phyloP scores from a whole-genome alignment of 2,888 invertebrate species.

The Plebejus melissa region DNA sequence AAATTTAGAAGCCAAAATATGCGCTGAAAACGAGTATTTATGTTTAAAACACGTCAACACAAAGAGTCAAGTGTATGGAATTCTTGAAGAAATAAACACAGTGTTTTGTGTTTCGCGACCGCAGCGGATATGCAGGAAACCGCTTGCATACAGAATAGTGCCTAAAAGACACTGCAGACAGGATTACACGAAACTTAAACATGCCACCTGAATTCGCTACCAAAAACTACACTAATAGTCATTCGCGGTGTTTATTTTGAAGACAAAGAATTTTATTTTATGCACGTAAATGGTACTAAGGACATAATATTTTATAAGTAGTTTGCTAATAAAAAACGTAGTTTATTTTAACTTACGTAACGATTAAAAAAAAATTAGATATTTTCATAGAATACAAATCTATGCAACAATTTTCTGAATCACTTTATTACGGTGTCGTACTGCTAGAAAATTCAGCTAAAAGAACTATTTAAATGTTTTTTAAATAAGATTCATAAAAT shows the following conservation, averaged over 20 bases:
- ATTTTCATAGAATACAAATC: neutral
- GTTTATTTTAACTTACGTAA: no score
- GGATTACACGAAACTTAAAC: conserved; percentile 74
- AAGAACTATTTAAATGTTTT: conserved; percentile 37
- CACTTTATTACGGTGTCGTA: neutral
- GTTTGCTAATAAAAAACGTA: no score
- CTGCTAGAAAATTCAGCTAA: neutral
- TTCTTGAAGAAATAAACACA: conserved; percentile 75
- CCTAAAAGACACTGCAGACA: conserved; percentile 77
- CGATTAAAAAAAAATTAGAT: no score
- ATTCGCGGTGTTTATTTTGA: neutral
- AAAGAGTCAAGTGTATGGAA: conserved; percentile 71
- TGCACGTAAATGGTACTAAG: no score
- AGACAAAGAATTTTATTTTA: neutral
- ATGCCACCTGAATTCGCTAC: conserved; percentile 71
- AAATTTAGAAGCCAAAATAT: neutral
- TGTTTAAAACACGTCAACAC: conserved; percentile 65
- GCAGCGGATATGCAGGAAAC: conserved; percentile 76
- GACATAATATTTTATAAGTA: no score
- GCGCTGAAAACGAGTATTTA: conserved; percentile 45
- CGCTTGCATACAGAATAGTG: conserved; percentile 78
- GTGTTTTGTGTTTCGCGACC: conserved; percentile 76
- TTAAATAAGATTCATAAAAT: conserved; percentile 4
- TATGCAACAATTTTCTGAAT: neutral
- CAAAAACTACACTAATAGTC: conserved; percentile 37